Base-by-base conservation (phyloP, 2,797 vertebrate genomes). In the Telmatherina bonti region DNA sequence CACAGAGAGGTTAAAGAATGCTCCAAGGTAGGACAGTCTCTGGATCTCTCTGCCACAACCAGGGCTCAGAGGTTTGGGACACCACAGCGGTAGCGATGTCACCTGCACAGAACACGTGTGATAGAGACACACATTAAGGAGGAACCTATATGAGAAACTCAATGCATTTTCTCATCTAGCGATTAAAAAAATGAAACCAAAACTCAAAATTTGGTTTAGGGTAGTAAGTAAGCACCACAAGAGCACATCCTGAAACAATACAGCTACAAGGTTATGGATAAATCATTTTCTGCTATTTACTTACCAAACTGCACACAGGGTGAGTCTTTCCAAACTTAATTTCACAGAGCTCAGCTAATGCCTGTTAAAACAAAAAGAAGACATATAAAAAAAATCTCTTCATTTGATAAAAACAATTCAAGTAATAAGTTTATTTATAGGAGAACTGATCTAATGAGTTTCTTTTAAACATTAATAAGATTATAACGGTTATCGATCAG, bases 321-420 rank as follows among this genome's bases (percentile, higher is more conserved):
- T 99, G 98, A 27, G 96, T 96, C 91, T 98, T 99, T 88, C 97
- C 98, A 72, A 96, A 98, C 88, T 99, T 99, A 81, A 99, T 98
- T 95, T 99, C 98, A 94, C 97, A 99, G 63, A 99, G 95, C 80
- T 99, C 98, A 53, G 96, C 95, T 92, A 99, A 93, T 89, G 98
- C 98, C 98, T 99, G 85, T 2, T 30, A 30, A 15, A 52, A 52
- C 11, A 52, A 85, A 85, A 88, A 83, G 12, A 1, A n/a, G n/a
- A n/a, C n/a, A n/a, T n/a, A n/a, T n/a, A n/a, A n/a, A n/a, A n/a
- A n/a, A n/a, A n/a, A n/a, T n/a, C n/a, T n/a, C 15, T 29, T n/a
- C 7, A 15, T 27, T 26, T 27, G 51, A 29, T 53, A 27, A 12
- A 27, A 26, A 53, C 51, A 13, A 26, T 27, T 29, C 45, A 22